Conservation (phyloP, 2,888 invertebrate genomes). For the Eucera pruinosa region DNA sequence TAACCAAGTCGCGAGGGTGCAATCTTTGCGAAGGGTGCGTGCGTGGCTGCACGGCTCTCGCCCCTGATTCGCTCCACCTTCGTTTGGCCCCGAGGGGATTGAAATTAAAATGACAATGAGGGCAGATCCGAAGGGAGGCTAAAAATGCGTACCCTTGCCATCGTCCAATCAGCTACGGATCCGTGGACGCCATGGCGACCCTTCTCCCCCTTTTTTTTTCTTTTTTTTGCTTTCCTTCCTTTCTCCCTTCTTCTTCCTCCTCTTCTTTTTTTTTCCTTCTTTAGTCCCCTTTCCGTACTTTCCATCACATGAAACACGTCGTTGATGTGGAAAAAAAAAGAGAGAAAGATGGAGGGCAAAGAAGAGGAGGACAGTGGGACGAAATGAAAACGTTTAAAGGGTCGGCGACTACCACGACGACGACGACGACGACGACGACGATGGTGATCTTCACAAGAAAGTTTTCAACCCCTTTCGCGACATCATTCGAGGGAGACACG, state of each 20-base stretch:
- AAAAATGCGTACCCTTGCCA: constrained; percentile 80
- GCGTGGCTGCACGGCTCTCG: constrained; percentile 57
- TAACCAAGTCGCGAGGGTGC: constrained; percentile 73
- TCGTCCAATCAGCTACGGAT: constrained; percentile 80
- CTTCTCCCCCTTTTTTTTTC: constrained; percentile 45
- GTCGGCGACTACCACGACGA: constrained; percentile 61
- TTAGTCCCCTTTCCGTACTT: constrained; percentile 1
- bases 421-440: too few relatives aligned
- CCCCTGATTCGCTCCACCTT: constrained; percentile 69
- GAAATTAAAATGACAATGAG: constrained; percentile 84
- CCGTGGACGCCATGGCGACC: constrained; percentile 80
- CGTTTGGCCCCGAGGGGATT: constrained; percentile 74
- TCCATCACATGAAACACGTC: background rate
- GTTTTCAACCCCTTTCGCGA: constrained; percentile 67
- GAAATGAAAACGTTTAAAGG: constrained; percentile 71
- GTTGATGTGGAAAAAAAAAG: constrained; percentile 5
- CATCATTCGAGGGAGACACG: constrained; percentile 46
- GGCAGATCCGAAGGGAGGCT: constrained; percentile 82
- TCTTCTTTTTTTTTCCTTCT: background rate
- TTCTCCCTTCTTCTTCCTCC: background rate
- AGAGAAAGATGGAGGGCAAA: background rate
- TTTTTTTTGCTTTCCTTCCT: constrained; percentile 19
- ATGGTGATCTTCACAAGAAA: too few relatives aligned
- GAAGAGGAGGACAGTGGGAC: constrained; percentile 27
- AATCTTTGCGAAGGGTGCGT: constrained; percentile 77